Conservation (phyloP, 2,888 invertebrate genomes). For the Agelastica alni region DNA sequence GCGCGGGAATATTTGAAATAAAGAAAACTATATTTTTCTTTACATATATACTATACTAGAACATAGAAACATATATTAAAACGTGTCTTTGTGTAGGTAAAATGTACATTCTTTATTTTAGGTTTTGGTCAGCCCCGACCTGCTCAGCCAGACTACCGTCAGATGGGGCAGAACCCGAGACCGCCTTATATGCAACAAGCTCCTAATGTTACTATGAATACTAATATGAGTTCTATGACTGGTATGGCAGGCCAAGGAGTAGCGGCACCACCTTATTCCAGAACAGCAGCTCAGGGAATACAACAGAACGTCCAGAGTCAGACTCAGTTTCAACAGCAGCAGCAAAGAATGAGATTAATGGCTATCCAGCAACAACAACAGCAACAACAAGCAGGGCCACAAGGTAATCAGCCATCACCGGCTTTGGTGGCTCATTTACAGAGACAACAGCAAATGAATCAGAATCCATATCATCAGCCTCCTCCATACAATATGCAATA, state of each 20-base stretch:
- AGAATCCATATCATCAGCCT: constrained; percentile 62
- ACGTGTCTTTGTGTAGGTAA: too few species aligned
- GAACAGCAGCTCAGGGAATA: constrained; percentile 55
- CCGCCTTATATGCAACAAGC: constrained; percentile 74
- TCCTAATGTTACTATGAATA: constrained; percentile 86
- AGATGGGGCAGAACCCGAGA: constrained; percentile 54
- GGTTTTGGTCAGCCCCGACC: constrained; percentile 62
- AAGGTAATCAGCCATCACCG: constrained; percentile 61
- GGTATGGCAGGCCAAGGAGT: constrained; percentile 61
- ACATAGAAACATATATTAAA: too few species aligned
- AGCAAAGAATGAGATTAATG: constrained; percentile 69
- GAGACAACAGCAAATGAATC: constrained; percentile 65
- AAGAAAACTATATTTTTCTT: too few species aligned
- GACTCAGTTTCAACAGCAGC: constrained; percentile 65
- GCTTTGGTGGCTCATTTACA: constrained; percentile 70
- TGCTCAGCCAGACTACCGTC: constrained; percentile 54
- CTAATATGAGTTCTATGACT: constrained; percentile 76
- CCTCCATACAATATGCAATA: constrained; percentile 59
- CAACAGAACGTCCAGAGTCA: constrained; percentile 50
- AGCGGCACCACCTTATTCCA: constrained; percentile 79
- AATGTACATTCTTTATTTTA: too few species aligned
- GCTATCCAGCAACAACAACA: constrained; percentile 71
- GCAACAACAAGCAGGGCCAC: constrained; percentile 53
- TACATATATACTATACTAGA: too few species aligned
- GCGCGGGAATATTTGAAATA: too few species aligned